Conservation (phyloP, 2,113 vertebrate genomes). For the Phylloscopus trochiloides region DNA sequence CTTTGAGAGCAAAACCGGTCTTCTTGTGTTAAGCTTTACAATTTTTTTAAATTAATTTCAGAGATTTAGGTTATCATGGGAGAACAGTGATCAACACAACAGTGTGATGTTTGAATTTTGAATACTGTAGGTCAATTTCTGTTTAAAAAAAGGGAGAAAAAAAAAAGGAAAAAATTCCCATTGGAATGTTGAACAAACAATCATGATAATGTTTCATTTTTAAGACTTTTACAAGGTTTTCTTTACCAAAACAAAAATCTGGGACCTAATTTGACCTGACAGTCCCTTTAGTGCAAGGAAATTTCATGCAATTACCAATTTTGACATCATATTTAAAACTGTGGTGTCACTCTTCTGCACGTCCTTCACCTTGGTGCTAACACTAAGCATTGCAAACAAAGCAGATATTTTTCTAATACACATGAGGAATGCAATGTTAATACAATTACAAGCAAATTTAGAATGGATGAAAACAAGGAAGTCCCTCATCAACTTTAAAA, state of each 20-base stretch:
- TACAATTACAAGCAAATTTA: not conserved
- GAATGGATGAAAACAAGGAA: not conserved
- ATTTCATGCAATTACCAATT: constrained; percentile 3
- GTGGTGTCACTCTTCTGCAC: not conserved
- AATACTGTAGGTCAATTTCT: not conserved
- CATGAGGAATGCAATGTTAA: not conserved
- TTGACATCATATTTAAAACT: constrained; percentile 53
- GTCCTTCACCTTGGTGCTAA: constrained; percentile 44
- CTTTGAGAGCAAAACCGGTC: not conserved
- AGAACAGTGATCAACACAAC: not conserved
- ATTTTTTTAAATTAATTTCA: not conserved
- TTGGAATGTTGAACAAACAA: constrained; percentile 19
- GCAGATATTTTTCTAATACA: not conserved
- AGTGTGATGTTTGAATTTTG: not conserved
- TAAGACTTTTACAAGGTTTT: not conserved
- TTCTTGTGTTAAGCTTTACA: not conserved
- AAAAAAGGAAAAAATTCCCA: not conserved
- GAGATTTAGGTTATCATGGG: not conserved
- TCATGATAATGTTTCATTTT: constrained; percentile 6
- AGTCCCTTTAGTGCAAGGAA: constrained; percentile 9
- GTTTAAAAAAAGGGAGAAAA: not conserved
- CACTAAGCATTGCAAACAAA: not conserved
- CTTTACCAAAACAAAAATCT: constrained; percentile 16
- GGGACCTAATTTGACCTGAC: constrained; percentile 14
- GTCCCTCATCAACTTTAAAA: not conserved